Conservation (phyloP, 2,888 invertebrate genomes). For the Poecilobothrus nobilitatus region DNA sequence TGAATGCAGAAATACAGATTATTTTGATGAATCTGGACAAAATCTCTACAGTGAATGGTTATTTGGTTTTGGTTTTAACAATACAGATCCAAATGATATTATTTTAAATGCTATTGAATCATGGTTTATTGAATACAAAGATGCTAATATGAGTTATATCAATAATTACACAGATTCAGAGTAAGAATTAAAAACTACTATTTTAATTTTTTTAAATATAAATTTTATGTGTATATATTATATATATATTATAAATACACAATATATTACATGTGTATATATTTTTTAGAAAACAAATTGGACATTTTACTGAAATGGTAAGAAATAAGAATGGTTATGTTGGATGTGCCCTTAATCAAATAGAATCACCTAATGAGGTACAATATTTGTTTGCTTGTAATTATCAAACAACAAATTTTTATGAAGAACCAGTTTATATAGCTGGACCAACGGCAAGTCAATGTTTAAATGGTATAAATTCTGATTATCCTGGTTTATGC, state of each 20-base stretch:
- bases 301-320: conserved; percentile 21
- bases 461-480: conserved; percentile 19
- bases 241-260: no score
- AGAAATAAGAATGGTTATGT: neutral
- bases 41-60: neutral
- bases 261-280: no score
- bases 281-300: conserved; percentile 8
- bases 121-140: conserved; percentile 19
- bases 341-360: conserved; percentile 8
- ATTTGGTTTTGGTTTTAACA: neutral
- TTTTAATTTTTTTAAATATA: neutral
- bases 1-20: conserved; percentile 14
- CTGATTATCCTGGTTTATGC: conserved; percentile 16
- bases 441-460: conserved; percentile 19
- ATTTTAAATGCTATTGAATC: neutral
- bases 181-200: neutral
- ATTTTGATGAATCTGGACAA: conserved; percentile 17
- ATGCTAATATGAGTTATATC: conserved; percentile 15
- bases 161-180: neutral
- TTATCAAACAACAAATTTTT: conserved; percentile 22
- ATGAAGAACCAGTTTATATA: conserved; percentile 18
- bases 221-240: no score
- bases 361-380: neutral
- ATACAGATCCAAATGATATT: neutral
- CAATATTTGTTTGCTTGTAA: conserved; percentile 21